phyloP scores from a whole-genome alignment of 1,140 invertebrate genomes.

The Battus philenor region DNA sequence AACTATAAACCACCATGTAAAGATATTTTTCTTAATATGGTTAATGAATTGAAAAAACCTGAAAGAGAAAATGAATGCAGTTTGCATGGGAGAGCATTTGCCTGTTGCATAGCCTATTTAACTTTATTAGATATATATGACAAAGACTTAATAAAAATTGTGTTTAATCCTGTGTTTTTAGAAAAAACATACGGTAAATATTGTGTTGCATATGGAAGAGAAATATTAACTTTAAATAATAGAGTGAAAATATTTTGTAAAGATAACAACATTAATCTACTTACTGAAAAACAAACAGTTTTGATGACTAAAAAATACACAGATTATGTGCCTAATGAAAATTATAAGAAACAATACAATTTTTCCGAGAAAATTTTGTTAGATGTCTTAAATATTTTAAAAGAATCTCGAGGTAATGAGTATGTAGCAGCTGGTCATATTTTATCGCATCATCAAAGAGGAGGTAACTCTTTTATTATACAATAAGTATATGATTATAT shows the following conservation, averaged over 20 bases:
- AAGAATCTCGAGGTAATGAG: slow-evolving; percentile 43
- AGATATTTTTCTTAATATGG: slow-evolving; percentile 66
- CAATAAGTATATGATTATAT: neutral
- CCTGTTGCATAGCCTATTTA: slow-evolving; percentile 72
- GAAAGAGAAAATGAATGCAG: slow-evolving; percentile 65
- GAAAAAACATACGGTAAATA: slow-evolving; percentile 59
- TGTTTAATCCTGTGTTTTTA: slow-evolving; percentile 67
- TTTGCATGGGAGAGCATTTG: slow-evolving; percentile 59
- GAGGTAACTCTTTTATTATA: slow-evolving; percentile 43
- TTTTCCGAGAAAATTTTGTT: slow-evolving; percentile 67
- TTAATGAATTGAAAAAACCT: slow-evolving; percentile 71
- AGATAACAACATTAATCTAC: slow-evolving; percentile 67
- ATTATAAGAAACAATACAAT: slow-evolving; percentile 67
- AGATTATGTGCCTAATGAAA: slow-evolving; percentile 64
- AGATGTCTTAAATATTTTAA: slow-evolving; percentile 55
- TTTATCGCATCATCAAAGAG: slow-evolving; percentile 76
- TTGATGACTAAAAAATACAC: slow-evolving; percentile 71
- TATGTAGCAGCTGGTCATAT: slow-evolving; percentile 71
- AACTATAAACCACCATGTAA: slow-evolving; percentile 67
- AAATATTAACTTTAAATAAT: slow-evolving; percentile 76
- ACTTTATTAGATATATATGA: slow-evolving; percentile 70
- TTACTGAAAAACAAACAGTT: slow-evolving; percentile 51
- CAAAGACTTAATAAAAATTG: slow-evolving; percentile 69
- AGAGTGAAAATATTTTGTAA: slow-evolving; percentile 76
- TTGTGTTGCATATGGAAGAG: slow-evolving; percentile 52